Percentiles rank a stretch among this genome's conserved stretches.
Evolutionary conservation across 2,797 vertebrate genomes (phyloP).

Genomic region (Myoxocephalus aenaeus): DNA sequence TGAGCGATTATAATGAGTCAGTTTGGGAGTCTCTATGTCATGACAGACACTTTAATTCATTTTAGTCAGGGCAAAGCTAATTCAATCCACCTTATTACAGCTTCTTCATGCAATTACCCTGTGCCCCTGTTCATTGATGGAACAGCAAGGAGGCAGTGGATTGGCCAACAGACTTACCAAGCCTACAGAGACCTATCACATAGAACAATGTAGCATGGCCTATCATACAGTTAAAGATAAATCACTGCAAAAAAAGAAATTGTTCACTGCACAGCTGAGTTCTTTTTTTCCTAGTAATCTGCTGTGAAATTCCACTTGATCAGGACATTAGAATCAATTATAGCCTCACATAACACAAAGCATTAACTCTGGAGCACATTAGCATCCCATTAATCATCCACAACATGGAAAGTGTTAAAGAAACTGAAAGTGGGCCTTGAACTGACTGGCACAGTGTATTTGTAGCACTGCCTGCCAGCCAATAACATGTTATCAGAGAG

Average conservation of each 20-base stretch:
- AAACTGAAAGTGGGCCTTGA: slow-evolving; percentile 57
- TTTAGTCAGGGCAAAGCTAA: slow-evolving; percentile 77
- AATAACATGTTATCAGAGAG: slow-evolving; percentile 65
- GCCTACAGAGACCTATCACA: slow-evolving; percentile 46
- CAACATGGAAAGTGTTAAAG: slow-evolving; percentile 59
- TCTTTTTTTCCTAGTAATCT: slow-evolving; percentile 58
- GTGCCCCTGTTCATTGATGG: slow-evolving; percentile 60
- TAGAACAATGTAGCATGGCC: slow-evolving; percentile 37
- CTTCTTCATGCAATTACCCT: slow-evolving; percentile 79
- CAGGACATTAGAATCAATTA: slow-evolving; percentile 77
- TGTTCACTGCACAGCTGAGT: slow-evolving; percentile 25
- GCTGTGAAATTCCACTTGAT: slow-evolving; percentile 80
- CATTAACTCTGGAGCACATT: slow-evolving; percentile 59
- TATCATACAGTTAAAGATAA: slow-evolving; percentile 51
- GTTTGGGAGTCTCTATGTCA: slow-evolving; percentile 66
- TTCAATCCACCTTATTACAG: slow-evolving; percentile 80
- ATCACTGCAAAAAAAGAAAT: slow-evolving; percentile 42
- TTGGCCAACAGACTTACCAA: slow-evolving; percentile 38
- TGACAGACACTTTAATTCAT: slow-evolving; percentile 73
- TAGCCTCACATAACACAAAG: slow-evolving; percentile 59
- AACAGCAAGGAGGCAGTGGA: slow-evolving; percentile 43
- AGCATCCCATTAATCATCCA: slow-evolving; percentile 63
- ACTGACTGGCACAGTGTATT: slow-evolving; percentile 50
- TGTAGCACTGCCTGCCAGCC: slow-evolving; percentile 58
- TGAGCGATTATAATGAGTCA: slow-evolving; percentile 64